Conservation (phyloP, 2,888 invertebrate species). For the Meandrusa payeni region DNA sequence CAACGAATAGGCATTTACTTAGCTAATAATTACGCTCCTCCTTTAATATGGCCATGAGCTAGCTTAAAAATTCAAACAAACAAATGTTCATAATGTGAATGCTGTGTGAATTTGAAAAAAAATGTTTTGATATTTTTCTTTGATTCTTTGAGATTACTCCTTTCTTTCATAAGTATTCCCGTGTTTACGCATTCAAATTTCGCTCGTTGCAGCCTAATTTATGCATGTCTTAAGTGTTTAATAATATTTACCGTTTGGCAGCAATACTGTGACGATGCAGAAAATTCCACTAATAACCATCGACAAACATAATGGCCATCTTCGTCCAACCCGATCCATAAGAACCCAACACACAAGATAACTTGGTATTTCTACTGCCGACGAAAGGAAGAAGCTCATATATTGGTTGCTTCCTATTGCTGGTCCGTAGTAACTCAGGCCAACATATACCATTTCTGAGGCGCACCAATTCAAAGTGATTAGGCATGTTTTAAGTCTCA, state of each 20-base stretch:
- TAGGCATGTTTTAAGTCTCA: slow-evolving; percentile 91
- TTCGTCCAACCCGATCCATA: slow-evolving; percentile 92
- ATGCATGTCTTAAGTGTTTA: too few relatives aligned
- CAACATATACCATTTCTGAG: slow-evolving; percentile 95
- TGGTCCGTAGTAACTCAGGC: slow-evolving; percentile 94
- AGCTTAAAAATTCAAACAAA: too few relatives aligned
- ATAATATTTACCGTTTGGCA: slow-evolving; percentile 84
- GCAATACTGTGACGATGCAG: slow-evolving; percentile 91
- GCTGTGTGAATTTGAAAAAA: too few relatives aligned
- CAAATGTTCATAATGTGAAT: too few relatives aligned
- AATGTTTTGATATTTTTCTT: too few relatives aligned
- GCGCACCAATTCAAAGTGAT: slow-evolving; percentile 96
- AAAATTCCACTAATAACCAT: slow-evolving; percentile 93
- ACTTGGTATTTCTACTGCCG: slow-evolving; percentile 93
- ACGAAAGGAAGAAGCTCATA: slow-evolving; percentile 92
- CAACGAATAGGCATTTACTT: too few relatives aligned
- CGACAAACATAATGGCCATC: slow-evolving; percentile 93
- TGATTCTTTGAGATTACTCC: too few relatives aligned
- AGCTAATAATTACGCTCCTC: too few relatives aligned
- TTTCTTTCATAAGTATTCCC: too few relatives aligned
- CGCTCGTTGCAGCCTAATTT: too few relatives aligned
- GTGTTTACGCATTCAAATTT: too few relatives aligned
- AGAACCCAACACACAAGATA: slow-evolving; percentile 93
- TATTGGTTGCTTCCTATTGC: slow-evolving; percentile 93
- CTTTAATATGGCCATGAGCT: too few relatives aligned